phyloP scores from a whole-genome alignment of 1,140 invertebrate genomes.

The Bombus consobrinus region DNA sequence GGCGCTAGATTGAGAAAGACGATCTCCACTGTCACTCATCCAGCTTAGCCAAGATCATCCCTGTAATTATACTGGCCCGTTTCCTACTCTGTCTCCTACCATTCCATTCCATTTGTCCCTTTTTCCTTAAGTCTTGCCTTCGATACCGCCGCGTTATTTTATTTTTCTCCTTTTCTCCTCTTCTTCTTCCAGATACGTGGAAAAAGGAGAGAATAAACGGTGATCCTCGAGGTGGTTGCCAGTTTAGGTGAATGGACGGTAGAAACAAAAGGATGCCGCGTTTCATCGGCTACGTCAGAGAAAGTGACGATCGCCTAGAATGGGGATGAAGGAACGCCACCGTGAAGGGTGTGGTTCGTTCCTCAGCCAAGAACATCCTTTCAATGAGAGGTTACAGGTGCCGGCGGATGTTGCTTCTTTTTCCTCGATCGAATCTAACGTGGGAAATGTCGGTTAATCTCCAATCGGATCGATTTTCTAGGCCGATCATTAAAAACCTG shows the following conservation, averaged over 20 bases:
- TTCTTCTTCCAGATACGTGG: background rate
- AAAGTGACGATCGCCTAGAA: conserved; percentile 64
- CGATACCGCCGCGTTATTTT: background rate
- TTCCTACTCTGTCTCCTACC: conserved; percentile 57
- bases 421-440: conserved; percentile 11
- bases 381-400: conserved; percentile 73
- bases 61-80: conserved; percentile 67
- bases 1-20: conserved; percentile 53
- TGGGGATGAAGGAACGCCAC: conserved; percentile 70
- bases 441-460: conserved; percentile 13
- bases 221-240: conserved; percentile 58
- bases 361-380: conserved; percentile 39
- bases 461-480: conserved; percentile 21
- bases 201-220: conserved; percentile 52
- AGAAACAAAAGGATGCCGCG: conserved; percentile 71
- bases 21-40: conserved; percentile 63
- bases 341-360: conserved; percentile 73
- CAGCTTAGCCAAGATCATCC: conserved; percentile 44
- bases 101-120: conserved; percentile 17
- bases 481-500: conserved; percentile 1
- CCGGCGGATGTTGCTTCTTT: conserved; percentile 72
- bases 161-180: background rate
- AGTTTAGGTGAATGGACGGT: conserved; percentile 65
- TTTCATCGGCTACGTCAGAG: conserved; percentile 60
- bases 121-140: background rate